Evolutionary conservation across 1,140 invertebrate genomes (phyloP).

Genomic region (Pachypeltis micranthus): DNA sequence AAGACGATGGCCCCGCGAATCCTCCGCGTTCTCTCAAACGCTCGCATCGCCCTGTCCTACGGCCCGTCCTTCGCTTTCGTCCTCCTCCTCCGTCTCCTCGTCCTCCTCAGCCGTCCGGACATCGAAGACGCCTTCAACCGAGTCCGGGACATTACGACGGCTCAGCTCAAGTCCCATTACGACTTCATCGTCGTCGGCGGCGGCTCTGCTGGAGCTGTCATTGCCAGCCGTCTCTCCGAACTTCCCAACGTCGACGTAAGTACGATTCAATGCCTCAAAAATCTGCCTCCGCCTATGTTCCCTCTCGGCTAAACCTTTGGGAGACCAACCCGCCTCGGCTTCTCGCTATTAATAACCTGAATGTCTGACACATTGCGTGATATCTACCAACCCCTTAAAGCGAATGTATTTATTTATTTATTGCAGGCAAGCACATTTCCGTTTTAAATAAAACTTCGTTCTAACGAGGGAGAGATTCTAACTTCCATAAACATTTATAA

Average conservation of each 20-base stretch:
- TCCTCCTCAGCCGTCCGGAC: slow-evolving; percentile 48
- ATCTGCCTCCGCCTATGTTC: too few relatives aligned
- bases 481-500: too few relatives aligned
- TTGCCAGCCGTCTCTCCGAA: slow-evolving; percentile 64
- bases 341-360: too few relatives aligned
- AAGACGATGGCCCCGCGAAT: not conserved
- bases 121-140: slow-evolving; percentile 49
- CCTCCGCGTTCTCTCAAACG: slow-evolving; percentile 33
- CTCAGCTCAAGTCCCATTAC: slow-evolving; percentile 43
- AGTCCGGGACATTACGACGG: slow-evolving; percentile 36
- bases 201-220: slow-evolving; percentile 67
- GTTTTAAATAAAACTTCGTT: too few relatives aligned
- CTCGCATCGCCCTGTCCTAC: slow-evolving; percentile 47
- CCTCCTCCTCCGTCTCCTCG: slow-evolving; percentile 44
- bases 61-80: slow-evolving; percentile 48
- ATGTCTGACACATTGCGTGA: too few relatives aligned
- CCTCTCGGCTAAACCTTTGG: too few relatives aligned
- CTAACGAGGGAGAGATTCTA: too few relatives aligned
- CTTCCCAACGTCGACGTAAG: slow-evolving; percentile 47
- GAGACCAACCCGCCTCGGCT: too few relatives aligned
- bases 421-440: too few relatives aligned
- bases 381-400: too few relatives aligned
- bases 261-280: too few relatives aligned
- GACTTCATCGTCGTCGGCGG: slow-evolving; percentile 70
- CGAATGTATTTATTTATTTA: too few relatives aligned